A percentile compares a stretch with the other conserved stretches of the same genome.
These are phyloP conservation scores for Lacerta bilineata DNA, from an alignment of 2,797 vertebrate species.

Conservation along the genomic window DNA sequence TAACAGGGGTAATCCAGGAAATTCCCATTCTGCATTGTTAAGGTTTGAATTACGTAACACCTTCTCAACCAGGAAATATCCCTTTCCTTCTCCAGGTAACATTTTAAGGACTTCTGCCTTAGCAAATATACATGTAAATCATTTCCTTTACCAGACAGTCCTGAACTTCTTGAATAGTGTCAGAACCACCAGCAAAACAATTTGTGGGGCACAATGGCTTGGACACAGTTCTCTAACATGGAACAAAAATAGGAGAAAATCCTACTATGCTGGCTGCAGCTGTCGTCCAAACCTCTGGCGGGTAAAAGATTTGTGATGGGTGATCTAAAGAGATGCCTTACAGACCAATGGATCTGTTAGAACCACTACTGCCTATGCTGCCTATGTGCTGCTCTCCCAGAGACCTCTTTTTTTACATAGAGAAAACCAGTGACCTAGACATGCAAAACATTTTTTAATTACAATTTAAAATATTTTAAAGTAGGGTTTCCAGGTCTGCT, in stretches of 20 bases:
- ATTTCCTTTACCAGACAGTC: background rate
- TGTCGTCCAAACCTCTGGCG: too few relatives aligned
- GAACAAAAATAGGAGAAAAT: background rate
- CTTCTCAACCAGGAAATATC: slow-evolving; percentile 40
- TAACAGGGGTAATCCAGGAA: slow-evolving; percentile 51
- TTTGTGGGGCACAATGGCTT: background rate
- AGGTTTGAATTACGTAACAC: slow-evolving; percentile 10
- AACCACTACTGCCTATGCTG: background rate
- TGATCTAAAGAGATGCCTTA: too few relatives aligned
- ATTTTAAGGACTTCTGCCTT: fast-evolving
- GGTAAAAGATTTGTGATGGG: too few relatives aligned
- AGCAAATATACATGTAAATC: background rate
- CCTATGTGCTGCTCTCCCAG: too few relatives aligned
- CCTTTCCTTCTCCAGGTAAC: slow-evolving; percentile 9
- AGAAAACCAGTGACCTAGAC: background rate
- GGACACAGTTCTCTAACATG: background rate
- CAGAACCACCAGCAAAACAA: background rate
- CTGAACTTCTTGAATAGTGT: background rate
- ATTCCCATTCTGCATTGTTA: background rate
- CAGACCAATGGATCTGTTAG: too few relatives aligned
- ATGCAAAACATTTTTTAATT: background rate
- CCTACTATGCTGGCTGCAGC: too few relatives aligned
- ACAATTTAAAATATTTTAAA: too few relatives aligned
- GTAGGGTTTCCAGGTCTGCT: too few relatives aligned
- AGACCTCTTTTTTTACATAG: background rate